A percentile compares a stretch with the other conserved stretches of the same genome.
Evolutionary conservation across 2,113 vertebrate species (phyloP).

Genomic region (Sarotherodon lohbergeri): DNA sequence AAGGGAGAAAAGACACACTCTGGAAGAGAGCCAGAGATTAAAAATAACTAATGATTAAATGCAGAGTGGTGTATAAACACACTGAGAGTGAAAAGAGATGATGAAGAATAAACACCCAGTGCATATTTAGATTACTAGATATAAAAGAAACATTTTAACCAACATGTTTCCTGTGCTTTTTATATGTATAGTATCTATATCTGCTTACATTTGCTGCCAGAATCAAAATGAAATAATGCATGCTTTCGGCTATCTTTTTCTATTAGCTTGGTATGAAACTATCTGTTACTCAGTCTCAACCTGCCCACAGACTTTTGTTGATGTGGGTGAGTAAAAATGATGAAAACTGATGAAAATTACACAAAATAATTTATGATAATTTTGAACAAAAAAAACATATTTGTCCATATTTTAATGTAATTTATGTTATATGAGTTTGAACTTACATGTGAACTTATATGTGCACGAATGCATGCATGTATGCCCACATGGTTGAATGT

Average conservation of each 20-base stretch:
- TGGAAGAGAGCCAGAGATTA: background rate
- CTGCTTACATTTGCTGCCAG: background rate
- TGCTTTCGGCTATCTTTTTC: background rate
- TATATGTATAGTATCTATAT: background rate
- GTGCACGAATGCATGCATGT: background rate
- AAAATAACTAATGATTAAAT: background rate
- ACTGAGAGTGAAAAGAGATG: accelerated
- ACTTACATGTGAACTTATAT: background rate
- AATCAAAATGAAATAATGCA: background rate
- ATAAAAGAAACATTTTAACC: background rate
- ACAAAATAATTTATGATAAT: background rate
- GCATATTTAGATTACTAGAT: background rate
- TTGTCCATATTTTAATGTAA: background rate
- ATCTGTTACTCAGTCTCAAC: conserved; percentile 2
- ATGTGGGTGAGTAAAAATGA: background rate
- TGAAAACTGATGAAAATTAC: background rate
- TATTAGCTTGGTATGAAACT: background rate
- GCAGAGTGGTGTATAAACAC: background rate
- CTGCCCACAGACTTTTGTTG: background rate
- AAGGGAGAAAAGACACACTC: background rate
- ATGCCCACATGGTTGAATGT: background rate
- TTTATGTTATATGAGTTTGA: accelerated
- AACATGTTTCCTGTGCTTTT: background rate
- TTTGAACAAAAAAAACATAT: accelerated
- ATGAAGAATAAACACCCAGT: background rate